Percentiles rank a stretch among this genome's conserved stretches.
Conservation (phyloP, 2,113 vertebrate genomes). For the Chunga burmeisteri region DNA sequence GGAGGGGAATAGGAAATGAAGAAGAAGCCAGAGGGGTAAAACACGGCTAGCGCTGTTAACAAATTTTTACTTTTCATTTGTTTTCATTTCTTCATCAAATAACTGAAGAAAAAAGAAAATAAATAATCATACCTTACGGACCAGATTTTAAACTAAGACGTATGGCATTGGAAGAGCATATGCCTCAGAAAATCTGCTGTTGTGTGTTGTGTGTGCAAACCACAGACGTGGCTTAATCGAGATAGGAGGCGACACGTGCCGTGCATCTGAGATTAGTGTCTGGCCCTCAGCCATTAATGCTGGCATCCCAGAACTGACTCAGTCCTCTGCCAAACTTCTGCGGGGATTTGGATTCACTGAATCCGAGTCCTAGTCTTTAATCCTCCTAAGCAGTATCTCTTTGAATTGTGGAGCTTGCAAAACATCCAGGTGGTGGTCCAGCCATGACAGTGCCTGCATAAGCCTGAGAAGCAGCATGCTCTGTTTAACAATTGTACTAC, state of each 20-base stretch:
- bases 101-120: background rate
- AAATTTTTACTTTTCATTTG: background rate
- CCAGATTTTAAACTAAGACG: slow-evolving; percentile 30
- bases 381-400: slow-evolving; percentile 47
- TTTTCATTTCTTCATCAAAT: slow-evolving; percentile 10
- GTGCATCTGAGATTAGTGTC: slow-evolving; percentile 72
- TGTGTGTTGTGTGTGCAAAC: slow-evolving; percentile 17
- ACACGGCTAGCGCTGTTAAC: background rate
- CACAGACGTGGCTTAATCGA: slow-evolving; percentile 69
- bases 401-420: slow-evolving; percentile 43
- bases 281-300: slow-evolving; percentile 74
- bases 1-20: background rate
- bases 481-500: background rate
- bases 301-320: slow-evolving; percentile 71
- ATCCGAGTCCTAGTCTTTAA: slow-evolving; percentile 65
- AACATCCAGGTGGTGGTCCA: slow-evolving; percentile 61
- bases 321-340: slow-evolving; percentile 77
- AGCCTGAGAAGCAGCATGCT: background rate
- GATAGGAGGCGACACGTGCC: slow-evolving; percentile 71
- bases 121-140: background rate
- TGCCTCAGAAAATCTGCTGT: slow-evolving; percentile 55
- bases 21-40: background rate
- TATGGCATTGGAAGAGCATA: slow-evolving; percentile 9
- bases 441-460: background rate
- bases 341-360: slow-evolving; percentile 72